Base-by-base conservation (phyloP, 1,140 invertebrate genomes). In the Formica exsecta region DNA sequence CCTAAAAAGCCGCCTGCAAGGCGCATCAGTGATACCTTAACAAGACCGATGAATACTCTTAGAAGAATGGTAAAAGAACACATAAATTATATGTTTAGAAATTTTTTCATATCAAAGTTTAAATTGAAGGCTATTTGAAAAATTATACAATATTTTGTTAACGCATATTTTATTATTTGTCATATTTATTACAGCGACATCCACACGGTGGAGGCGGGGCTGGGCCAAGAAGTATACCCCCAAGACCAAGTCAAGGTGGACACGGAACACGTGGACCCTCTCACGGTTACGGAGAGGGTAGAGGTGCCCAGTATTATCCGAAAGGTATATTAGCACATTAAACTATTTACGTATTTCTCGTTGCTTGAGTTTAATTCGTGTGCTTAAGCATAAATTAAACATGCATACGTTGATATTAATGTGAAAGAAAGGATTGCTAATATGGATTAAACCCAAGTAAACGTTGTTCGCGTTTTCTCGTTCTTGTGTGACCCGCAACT, bases 1-100 rank as follows among this genome's bases (percentile, higher is more conserved):
- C 99, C 99, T 11, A 98, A 98, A 94, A 98, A 98, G 92, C 97
- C 97, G 68, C 98, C 98, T 0, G 98, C 98, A 6, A 96, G 98
- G 87, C 96, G 98, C 81, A 96, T 99, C 85, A 97, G 97, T 87
- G 98, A 99, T 94, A 99, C 98, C 16, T 95, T 99, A 13, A 96
- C 98, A 61, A 96, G 98, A 87, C 98, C 98, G 19, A 98, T 98
- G 96, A 98, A 98, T 93, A 98, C 98, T 36, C 94, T 99, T 41
- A 95, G 98, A 90, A 96, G 98, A 95, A 98, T 98, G 97, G 96
- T 97, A 94, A 51, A 51, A 95, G 88, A 54, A 62, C 29, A 59
- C 29, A n/a, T 3, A 7, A 25, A 44, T 80, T 81, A 19, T 3
- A 32, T 64, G n/a, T 51, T 22, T 3, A 70, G 7, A 25, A 36